Base-by-base conservation (phyloP, 2,797 vertebrate species). In the Meriones psammophilus region DNA sequence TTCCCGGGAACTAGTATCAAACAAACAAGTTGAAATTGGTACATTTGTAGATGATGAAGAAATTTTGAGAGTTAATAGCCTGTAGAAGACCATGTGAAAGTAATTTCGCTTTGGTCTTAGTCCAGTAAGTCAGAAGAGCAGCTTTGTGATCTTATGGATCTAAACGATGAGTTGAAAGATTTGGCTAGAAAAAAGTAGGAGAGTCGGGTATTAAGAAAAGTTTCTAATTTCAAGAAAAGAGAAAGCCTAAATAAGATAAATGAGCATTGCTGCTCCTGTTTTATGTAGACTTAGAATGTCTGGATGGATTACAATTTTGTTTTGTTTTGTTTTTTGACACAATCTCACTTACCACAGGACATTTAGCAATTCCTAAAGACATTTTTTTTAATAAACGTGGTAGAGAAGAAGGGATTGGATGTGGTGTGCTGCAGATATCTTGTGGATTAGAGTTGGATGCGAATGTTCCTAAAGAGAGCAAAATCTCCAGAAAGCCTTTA, bases 41-140 rank as follows among this genome's bases (percentile, higher is more conserved):
- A 89, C 20, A 88, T 96, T 84, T 50, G 10, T 87, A 77, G 86
- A 83, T 92, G 71, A 96, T 96, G 93, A 89, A 96, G 97, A 97
- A 74, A 96, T 95, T 98, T 95, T 97, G 85, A 97, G 94, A 97
- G 89, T 98, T 98, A 98, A 98, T 97, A 98, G 94, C 87, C 91
- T 94, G 95, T 93, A 95, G 62, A 97, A 96, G 81, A 98, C 97
- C 96, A 89, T 64, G 87, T 93, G 97, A 95, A 98, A 98, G 90
- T 94, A 97, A 98, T 97, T 97, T 97, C 94, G 97, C 74, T 94
- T 96, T 96, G 91, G 97, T 96, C 96, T 96, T 96, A 97, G 92
- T 94, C 71, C 94, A 97, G 87, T 95, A 97, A 97, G 86, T 85
- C 3, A 39, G 74, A 95, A 93, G 96, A 95, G 90, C 84, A 97